Base-by-base conservation (phyloP, 2,797 vertebrate species). In the Adelosebastes latens region DNA sequence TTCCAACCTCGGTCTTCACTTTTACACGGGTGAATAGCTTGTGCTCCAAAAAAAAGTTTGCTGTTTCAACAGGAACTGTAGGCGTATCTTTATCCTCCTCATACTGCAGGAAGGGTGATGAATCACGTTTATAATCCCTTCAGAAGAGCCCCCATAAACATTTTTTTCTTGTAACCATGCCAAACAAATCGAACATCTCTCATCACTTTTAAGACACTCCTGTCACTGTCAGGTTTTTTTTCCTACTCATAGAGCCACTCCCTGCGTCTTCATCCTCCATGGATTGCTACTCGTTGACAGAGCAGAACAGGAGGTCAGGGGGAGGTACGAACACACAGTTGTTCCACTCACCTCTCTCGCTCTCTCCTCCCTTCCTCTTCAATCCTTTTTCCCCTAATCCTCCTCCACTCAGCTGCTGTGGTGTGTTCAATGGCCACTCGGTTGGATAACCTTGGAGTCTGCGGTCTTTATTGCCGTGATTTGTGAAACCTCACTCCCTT, bases 231-330 rank as follows among this genome's bases (percentile, higher is more conserved):
- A 39, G 24, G 14, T 6, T 27, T 59, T 53, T 49, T 74, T 32
- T 34, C 7, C 58, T 25, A 1, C 39, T 59, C 49, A 8, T 11
- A 22, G n/a, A 70, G 75, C 65, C 85, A 61, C 82, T 87, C 86
- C 89, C 75, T 77, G 59, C 9, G 22, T 82, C 85, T 73, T 74
- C 74, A 39, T 81, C 85, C 81, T 79, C 79, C 53, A 60, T 64
- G 81, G 80, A 85, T 85, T 89, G 87, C 77, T 74, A 66, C 84
- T 59, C 34, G n/a, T 83, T 82, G 89, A 92, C 86, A 20, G 84
- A n/a, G 84, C 90, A 79, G 83, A 93, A 90, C 89, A 32, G 62
- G 82, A 88, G 89, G 88, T 91, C 84, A 79, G 63, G 62, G 86
- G 80, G 80, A 87, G 87, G 87, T 32, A 59, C 12, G 72, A 83